A percentile compares a stretch with the other conserved stretches of the same genome.
phyloP scores from a whole-genome alignment of 2,888 invertebrate species.

The Campaea margaritaria region DNA sequence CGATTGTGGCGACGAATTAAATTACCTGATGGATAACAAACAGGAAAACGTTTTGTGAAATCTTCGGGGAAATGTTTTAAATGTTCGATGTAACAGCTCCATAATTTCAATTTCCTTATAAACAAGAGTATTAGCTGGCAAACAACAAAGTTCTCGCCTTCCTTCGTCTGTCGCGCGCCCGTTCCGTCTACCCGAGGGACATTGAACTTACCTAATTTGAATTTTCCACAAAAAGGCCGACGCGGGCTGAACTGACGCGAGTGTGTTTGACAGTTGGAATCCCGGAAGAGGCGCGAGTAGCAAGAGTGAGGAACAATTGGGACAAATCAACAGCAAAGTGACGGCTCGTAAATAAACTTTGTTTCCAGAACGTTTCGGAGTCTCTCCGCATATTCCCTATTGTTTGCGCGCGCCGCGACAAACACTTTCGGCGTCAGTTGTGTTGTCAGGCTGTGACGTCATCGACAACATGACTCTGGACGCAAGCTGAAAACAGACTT shows the following conservation, averaged over 20 bases:
- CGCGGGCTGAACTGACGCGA: neutral
- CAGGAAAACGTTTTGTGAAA: slow-evolving; percentile 13
- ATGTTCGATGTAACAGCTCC: slow-evolving; percentile 2
- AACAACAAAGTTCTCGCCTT: slow-evolving; percentile 15
- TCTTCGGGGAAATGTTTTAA: slow-evolving; percentile 12
- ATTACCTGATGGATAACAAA: slow-evolving; percentile 6
- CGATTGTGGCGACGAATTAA: neutral
- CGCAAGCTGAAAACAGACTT: neutral
- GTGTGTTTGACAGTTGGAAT: slow-evolving; percentile 26
- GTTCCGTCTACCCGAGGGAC: slow-evolving; percentile 9
- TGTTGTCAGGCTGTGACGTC: slow-evolving; percentile 10
- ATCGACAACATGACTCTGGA: neutral
- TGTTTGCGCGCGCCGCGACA: slow-evolving; percentile 14
- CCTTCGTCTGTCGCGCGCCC: slow-evolving; percentile 6
- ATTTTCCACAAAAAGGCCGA: slow-evolving; percentile 19
- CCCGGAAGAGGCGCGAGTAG: slow-evolving; percentile 9
- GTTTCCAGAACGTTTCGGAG: slow-evolving; percentile 6
- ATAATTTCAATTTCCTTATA: slow-evolving; percentile 25
- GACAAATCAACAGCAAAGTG: slow-evolving; percentile 15
- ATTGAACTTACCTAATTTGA: slow-evolving; percentile 26
- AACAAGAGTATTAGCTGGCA: slow-evolving; percentile 9
- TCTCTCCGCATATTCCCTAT: neutral
- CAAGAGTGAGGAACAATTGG: slow-evolving; percentile 7
- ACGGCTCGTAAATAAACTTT: slow-evolving; percentile 14
- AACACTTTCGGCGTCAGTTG: slow-evolving; percentile 13